Conservation (phyloP, 2,113 vertebrate genomes). For the Mus musculus region DNA sequence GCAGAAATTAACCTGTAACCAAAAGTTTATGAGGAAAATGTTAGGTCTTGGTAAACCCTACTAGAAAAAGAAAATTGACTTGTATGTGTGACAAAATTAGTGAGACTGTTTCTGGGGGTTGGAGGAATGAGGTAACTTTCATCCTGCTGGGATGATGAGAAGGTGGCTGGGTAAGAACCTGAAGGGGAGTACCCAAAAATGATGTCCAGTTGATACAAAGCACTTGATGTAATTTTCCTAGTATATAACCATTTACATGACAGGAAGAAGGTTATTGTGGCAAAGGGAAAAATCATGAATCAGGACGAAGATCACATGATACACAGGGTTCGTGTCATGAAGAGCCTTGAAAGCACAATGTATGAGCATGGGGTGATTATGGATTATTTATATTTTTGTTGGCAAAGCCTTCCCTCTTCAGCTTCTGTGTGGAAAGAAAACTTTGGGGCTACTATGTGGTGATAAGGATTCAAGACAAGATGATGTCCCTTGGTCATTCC, state of each 20-base stretch:
- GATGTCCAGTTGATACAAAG: neutral
- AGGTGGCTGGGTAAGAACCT: neutral
- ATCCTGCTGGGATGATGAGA: neutral
- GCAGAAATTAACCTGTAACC: neutral
- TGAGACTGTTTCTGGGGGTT: accelerated
- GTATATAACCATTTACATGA: neutral
- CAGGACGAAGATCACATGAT: neutral
- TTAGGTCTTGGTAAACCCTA: neutral
- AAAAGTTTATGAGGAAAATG: neutral
- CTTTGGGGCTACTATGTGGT: neutral
- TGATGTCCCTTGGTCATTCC: accelerated
- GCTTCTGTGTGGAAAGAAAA: neutral
- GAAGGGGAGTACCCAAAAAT: neutral
- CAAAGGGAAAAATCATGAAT: neutral
- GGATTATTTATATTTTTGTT: neutral
- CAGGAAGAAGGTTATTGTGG: neutral
- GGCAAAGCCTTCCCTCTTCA: neutral
- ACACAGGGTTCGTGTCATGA: too few relatives aligned
- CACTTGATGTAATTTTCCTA: accelerated
- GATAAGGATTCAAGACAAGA: accelerated
- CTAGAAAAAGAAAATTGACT: neutral
- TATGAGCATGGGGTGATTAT: neutral
- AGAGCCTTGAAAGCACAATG: neutral
- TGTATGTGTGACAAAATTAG: neutral
- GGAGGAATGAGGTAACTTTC: too few relatives aligned